Conservation (phyloP, 2,113 vertebrate genomes). For the Anthoscopus minutus region DNA sequence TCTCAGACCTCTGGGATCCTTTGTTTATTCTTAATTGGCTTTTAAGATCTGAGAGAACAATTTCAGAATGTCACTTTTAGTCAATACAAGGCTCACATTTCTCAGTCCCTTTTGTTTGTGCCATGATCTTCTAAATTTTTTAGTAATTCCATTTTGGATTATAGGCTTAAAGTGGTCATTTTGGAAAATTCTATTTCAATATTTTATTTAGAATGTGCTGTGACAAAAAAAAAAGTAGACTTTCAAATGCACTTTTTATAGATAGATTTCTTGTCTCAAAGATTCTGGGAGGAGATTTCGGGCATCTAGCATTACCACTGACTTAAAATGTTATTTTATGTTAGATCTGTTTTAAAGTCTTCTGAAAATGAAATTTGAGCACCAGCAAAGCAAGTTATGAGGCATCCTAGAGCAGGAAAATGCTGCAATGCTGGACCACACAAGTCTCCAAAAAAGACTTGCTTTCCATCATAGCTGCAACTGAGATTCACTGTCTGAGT, state of each 20-base stretch:
- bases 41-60: slow-evolving; percentile 49
- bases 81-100: not conserved
- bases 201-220: not conserved
- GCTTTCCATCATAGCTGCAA: not conserved
- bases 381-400: not conserved
- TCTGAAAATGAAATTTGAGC: not conserved
- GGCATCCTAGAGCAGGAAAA: not conserved
- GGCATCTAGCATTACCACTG: not conserved
- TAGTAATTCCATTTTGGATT: not conserved
- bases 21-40: slow-evolving; percentile 60
- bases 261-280: not conserved
- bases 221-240: not conserved
- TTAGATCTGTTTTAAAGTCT: not conserved
- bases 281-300: not conserved
- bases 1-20: slow-evolving; percentile 45
- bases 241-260: not conserved
- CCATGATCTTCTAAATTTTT: not conserved
- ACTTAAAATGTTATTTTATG: not conserved
- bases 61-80: slow-evolving; percentile 33
- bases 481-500: not conserved
- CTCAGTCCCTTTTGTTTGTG: not conserved
- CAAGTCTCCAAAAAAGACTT: not conserved
- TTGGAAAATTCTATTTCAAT: not conserved
- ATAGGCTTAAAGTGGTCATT: not conserved
- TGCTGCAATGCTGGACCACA: not conserved